Percentiles rank a stretch among this genome's conserved stretches.
phyloP scores from a whole-genome alignment of 2,113 vertebrate species.

The Anseranas semipalmata region DNA sequence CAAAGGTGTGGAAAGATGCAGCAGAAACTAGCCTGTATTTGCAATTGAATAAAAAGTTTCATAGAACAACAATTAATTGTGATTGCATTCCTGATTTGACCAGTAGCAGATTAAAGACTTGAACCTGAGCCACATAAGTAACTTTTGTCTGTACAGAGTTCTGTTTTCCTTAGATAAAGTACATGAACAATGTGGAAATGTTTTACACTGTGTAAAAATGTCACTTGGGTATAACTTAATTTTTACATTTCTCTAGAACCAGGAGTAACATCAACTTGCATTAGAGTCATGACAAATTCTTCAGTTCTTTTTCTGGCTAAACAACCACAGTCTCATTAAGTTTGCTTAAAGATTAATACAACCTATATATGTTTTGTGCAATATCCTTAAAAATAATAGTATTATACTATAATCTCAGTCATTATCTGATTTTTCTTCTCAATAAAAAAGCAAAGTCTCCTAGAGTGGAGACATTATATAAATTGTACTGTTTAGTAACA shows the following conservation, averaged over 20 bases:
- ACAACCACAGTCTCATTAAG: not conserved
- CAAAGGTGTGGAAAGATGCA: not conserved
- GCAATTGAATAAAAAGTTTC: not conserved
- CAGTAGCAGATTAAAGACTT: not conserved
- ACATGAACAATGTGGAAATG: not conserved
- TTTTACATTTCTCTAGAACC: conserved; percentile 3
- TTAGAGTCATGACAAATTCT: not conserved
- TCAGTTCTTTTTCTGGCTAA: not conserved
- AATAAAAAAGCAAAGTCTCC: conserved; percentile 67
- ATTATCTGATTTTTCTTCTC: conserved; percentile 58
- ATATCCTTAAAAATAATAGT: conserved; percentile 25
- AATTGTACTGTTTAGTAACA: conserved; percentile 76
- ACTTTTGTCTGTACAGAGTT: not conserved
- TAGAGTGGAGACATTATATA: conserved; percentile 65
- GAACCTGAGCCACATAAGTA: not conserved
- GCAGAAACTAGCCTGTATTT: not conserved
- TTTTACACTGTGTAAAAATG: not conserved
- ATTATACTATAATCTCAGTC: conserved; percentile 26
- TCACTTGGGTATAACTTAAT: not conserved
- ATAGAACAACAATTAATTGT: not conserved
- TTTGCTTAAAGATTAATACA: conserved; percentile 18
- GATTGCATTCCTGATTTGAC: not conserved
- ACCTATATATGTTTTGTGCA: not conserved
- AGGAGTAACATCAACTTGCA: not conserved
- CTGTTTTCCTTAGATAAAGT: not conserved